Percentiles rank a stretch among this genome's conserved stretches.
Evolutionary conservation across 2,888 invertebrate species (phyloP).

Genomic region (Thymelicus lineola): DNA sequence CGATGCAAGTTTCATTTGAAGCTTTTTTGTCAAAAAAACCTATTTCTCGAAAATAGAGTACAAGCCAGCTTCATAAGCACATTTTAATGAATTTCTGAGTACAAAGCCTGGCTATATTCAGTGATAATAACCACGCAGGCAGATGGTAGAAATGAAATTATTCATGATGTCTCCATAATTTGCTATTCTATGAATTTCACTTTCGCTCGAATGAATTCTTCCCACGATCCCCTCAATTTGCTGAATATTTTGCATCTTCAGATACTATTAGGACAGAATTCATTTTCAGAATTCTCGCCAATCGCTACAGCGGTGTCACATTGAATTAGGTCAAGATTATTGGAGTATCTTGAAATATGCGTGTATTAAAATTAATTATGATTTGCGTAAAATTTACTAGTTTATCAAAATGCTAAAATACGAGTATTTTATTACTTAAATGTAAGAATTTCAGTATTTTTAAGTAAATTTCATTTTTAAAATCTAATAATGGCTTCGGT

Average conservation of each 20-base stretch:
- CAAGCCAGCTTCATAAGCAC: too few species aligned
- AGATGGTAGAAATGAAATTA: slow-evolving; percentile 17
- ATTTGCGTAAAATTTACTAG: too few species aligned
- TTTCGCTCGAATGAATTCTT: slow-evolving; percentile 23
- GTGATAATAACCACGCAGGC: slow-evolving; percentile 1
- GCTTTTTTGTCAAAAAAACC: too few species aligned
- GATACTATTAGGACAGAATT: slow-evolving; percentile 21
- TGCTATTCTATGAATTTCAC: slow-evolving; percentile 31
- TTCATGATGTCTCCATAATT: slow-evolving; percentile 28
- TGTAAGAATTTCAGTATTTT: too few species aligned
- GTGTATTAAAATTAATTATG: slow-evolving; percentile 7
- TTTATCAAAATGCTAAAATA: too few species aligned
- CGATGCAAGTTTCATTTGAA: too few species aligned
- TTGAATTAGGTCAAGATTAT: slow-evolving; percentile 19
- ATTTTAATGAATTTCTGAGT: not conserved
- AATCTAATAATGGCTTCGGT: too few species aligned
- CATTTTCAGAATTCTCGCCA: slow-evolving; percentile 16
- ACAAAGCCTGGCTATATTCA: not conserved
- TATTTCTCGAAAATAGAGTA: too few species aligned
- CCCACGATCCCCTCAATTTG: slow-evolving; percentile 25
- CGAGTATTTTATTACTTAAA: too few species aligned
- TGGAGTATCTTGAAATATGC: not conserved
- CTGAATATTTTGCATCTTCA: slow-evolving; percentile 21
- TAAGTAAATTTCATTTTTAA: too few species aligned
- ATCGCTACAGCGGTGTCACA: slow-evolving; percentile 10